phyloP scores from a whole-genome alignment of 2,113 vertebrate genomes.

The Glaucidium brasilianum region DNA sequence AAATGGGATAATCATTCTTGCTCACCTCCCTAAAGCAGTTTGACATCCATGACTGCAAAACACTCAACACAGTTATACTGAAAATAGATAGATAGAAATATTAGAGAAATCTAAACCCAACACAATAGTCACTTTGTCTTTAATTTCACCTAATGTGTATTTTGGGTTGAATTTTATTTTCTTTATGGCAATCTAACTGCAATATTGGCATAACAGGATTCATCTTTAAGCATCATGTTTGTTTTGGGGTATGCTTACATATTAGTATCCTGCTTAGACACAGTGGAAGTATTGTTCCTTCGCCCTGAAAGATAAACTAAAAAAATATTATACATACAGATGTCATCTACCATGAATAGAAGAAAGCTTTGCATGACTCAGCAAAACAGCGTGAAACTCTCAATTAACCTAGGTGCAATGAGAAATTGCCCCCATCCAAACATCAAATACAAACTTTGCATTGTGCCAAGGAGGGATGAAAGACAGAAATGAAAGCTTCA shows the following conservation, averaged over 20 bases:
- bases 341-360: not conserved
- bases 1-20: not conserved
- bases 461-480: not conserved
- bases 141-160: not conserved
- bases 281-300: conserved; percentile 16
- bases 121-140: not conserved
- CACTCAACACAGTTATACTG: not conserved
- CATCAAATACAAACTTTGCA: not conserved
- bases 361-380: conserved; percentile 31
- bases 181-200: not conserved
- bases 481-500: not conserved
- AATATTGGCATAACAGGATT: not conserved
- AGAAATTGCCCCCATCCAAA: not conserved
- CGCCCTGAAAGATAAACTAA: not conserved
- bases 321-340: not conserved
- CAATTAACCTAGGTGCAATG: not conserved
- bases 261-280: not conserved
- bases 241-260: not conserved
- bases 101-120: not conserved
- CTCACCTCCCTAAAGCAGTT: not conserved
- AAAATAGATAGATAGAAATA: not conserved
- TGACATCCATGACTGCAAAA: not conserved
- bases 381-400: not conserved
- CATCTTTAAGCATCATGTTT: not conserved
- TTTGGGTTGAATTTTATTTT: not conserved